Conservation (phyloP, 2,113 vertebrate genomes). For the Oryzias curvinotus region DNA sequence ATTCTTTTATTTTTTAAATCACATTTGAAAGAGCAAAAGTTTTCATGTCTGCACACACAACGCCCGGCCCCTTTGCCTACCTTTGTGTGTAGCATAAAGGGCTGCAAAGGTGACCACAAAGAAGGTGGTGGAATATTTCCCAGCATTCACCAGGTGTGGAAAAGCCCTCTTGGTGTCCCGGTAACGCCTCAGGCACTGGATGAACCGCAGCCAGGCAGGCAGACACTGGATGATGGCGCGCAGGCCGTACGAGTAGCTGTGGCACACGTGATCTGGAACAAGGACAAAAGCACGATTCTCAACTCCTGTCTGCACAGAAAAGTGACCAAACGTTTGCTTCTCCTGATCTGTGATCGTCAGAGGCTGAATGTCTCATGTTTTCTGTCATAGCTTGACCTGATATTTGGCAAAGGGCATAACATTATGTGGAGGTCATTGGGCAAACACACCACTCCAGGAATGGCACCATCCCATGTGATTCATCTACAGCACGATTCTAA, state of each 20-base stretch:
- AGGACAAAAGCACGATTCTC: neutral
- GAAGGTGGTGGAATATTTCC: slow-evolving; percentile 99
- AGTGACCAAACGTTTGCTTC: slow-evolving; percentile 42
- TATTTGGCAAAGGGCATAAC: too few species aligned
- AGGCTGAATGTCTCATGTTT: slow-evolving; percentile 22
- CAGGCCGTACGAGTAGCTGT: slow-evolving; percentile 93
- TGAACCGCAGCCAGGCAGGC: slow-evolving; percentile 97
- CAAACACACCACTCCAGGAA: too few species aligned
- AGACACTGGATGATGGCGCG: slow-evolving; percentile 97
- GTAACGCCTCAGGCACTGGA: slow-evolving; percentile 98
- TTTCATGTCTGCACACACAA: neutral
- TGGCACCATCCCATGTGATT: too few species aligned
- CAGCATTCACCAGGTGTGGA: slow-evolving; percentile 96
- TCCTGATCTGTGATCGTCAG: slow-evolving; percentile 52
- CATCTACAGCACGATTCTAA: too few species aligned
- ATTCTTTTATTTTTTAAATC: too few species aligned
- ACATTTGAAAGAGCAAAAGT: too few species aligned
- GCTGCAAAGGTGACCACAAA: slow-evolving; percentile 96
- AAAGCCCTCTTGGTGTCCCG: slow-evolving; percentile 97
- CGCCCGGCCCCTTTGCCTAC: slow-evolving; percentile 70
- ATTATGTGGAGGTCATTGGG: too few species aligned
- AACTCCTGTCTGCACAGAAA: neutral
- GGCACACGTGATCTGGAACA: slow-evolving; percentile 73
- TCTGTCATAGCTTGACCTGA: neutral
- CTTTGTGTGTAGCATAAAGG: slow-evolving; percentile 91